A percentile compares a stretch with the other conserved stretches of the same genome.
Evolutionary conservation across 2,888 invertebrate species (phyloP).

Genomic region (Epirrhoe tristata): DNA sequence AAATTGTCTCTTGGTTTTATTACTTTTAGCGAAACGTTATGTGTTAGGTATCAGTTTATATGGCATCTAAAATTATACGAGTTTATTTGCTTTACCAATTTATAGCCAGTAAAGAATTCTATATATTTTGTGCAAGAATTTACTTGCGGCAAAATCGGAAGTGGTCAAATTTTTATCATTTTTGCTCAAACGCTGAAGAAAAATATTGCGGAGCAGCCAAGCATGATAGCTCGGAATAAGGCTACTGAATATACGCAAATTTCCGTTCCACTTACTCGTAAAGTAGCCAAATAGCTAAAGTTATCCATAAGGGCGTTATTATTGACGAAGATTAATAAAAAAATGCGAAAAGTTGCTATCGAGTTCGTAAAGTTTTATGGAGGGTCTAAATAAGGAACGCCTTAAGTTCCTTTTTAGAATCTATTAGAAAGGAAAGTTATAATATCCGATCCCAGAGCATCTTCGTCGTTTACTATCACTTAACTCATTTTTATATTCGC

Average conservation of each 20-base stretch:
- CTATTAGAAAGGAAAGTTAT: constrained; percentile 71
- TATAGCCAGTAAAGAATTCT: constrained; percentile 26
- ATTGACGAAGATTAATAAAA: constrained; percentile 39
- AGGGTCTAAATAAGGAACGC: constrained; percentile 53
- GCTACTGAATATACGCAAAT: constrained; percentile 16
- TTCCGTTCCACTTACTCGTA: constrained; percentile 7
- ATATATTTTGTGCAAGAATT: constrained; percentile 10
- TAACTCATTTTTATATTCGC: constrained; percentile 79
- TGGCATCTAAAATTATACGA: constrained; percentile 44
- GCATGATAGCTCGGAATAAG: neutral
- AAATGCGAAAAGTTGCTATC: constrained; percentile 42
- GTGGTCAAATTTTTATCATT: constrained; percentile 9
- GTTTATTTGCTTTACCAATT: constrained; percentile 41
- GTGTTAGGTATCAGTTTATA: constrained; percentile 43
- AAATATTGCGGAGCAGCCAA: constrained; percentile 6
- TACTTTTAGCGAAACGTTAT: constrained; percentile 52
- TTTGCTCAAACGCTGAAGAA: constrained; percentile 12
- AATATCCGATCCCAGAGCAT: constrained; percentile 61
- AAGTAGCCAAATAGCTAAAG: constrained; percentile 24
- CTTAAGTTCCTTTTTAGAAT: constrained; percentile 64
- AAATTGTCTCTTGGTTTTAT: constrained; percentile 63
- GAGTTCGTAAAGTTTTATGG: constrained; percentile 55
- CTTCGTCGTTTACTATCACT: constrained; percentile 76
- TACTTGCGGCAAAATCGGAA: neutral
- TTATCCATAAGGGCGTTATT: constrained; percentile 26